These are phyloP conservation scores for Todiramphus chloris DNA, from an alignment of 2,113 vertebrate species.

Conservation along the genomic window DNA sequence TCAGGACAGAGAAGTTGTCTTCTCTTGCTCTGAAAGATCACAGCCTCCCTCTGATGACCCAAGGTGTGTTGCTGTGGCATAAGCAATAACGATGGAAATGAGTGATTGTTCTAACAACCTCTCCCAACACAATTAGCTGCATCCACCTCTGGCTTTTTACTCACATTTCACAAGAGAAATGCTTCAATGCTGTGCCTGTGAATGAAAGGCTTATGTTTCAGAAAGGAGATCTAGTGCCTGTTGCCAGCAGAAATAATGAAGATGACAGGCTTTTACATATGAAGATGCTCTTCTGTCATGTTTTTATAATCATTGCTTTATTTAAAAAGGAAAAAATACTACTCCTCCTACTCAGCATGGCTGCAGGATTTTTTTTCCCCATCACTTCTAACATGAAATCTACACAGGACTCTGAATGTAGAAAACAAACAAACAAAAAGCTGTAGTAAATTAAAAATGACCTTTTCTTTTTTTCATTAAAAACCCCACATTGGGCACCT, in stretches of 20 bases:
- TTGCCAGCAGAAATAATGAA: constrained; percentile 52
- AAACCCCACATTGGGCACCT: not conserved
- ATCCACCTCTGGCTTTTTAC: not conserved
- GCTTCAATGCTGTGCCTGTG: not conserved
- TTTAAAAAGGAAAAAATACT: constrained; percentile 36
- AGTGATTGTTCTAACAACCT: constrained; percentile 6
- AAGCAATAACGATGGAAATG: not conserved
- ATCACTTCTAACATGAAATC: not conserved
- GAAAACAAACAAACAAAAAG: not conserved
- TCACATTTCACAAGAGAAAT: not conserved
- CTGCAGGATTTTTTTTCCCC: not conserved
- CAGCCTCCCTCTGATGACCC: not conserved
- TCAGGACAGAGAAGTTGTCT: not conserved
- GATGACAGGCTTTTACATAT: constrained; percentile 6
- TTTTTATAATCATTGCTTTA: constrained; percentile 45
- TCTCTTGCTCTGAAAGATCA: not conserved
- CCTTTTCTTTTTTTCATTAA: not conserved
- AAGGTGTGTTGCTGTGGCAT: not conserved
- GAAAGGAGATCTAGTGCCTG: not conserved
- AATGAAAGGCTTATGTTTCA: not conserved
- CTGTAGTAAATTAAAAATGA: not conserved
- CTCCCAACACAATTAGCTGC: not conserved
- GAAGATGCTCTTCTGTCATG: not conserved
- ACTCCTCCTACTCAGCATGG: not conserved
- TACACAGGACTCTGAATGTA: not conserved